Evolutionary conservation across 2,888 invertebrate genomes (phyloP).

Genomic region (Melikaiella ostensackeni): DNA sequence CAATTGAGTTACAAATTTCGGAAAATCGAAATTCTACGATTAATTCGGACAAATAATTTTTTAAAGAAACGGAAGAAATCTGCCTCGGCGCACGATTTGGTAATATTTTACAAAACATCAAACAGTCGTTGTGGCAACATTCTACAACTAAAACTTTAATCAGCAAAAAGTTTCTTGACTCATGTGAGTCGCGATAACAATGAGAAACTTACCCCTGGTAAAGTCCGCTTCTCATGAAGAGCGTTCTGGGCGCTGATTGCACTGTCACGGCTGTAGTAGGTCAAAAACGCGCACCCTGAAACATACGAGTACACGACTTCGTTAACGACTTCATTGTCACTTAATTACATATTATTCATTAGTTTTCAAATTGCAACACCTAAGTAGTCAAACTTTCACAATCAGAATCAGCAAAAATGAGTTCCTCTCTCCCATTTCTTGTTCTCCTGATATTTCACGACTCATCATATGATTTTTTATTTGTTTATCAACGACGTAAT

Average conservation of each 20-base stretch:
- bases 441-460: not conserved
- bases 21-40: no score
- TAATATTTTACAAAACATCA: conserved; percentile 8
- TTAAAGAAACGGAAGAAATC: no score
- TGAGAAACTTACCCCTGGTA: conserved; percentile 94
- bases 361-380: not conserved
- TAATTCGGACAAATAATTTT: no score
- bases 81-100: not conserved
- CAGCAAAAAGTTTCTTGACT: conserved; percentile 40
- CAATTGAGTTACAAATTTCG: no score
- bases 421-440: not conserved
- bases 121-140: conserved; percentile 27
- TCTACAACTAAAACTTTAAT: conserved; percentile 50
- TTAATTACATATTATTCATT: conserved; percentile 24
- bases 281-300: conserved; percentile 98
- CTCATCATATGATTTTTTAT: no score
- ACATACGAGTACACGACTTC: conserved; percentile 66
- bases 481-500: no score
- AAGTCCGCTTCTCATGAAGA: conserved; percentile 98
- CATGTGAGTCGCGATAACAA: conserved; percentile 42
- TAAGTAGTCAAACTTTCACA: conserved; percentile 13
- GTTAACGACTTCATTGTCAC: conserved; percentile 16
- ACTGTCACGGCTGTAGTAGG: conserved; percentile 98
- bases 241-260: conserved; percentile 94
- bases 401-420: conserved; percentile 14